These are phyloP conservation scores for Aleiodes leptofemur DNA, from an alignment of 2,888 invertebrate species.

Conservation along the genomic window DNA sequence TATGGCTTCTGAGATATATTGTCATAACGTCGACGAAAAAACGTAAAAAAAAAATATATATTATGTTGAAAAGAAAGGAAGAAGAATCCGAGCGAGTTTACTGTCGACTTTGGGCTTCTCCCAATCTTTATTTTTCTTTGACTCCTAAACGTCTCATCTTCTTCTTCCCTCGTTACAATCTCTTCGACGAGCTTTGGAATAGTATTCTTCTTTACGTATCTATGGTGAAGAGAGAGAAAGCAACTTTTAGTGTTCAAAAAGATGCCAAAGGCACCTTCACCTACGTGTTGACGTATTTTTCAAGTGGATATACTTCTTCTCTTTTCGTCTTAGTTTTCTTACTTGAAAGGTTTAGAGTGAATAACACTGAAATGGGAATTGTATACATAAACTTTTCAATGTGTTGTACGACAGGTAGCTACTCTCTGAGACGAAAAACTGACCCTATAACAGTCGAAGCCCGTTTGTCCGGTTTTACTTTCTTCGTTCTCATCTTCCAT, in stretches of 20 bases:
- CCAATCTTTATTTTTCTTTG: slow-evolving; percentile 7
- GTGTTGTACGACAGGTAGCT: slow-evolving; percentile 43
- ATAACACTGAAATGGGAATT: slow-evolving; percentile 28
- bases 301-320: slow-evolving; percentile 7
- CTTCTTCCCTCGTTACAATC: slow-evolving; percentile 19
- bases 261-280: slow-evolving; percentile 14
- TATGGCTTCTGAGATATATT: slow-evolving; percentile 59
- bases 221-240: neutral
- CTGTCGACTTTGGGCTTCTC: slow-evolving; percentile 28
- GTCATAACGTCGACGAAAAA: slow-evolving; percentile 54
- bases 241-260: neutral
- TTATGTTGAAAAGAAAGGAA: slow-evolving; percentile 27
- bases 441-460: slow-evolving; percentile 43
- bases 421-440: slow-evolving; percentile 40
- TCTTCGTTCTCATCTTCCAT: slow-evolving; percentile 32
- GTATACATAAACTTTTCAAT: slow-evolving; percentile 23
- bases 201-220: slow-evolving; percentile 21
- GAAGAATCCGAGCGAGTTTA: slow-evolving; percentile 35
- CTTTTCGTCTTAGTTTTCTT: neutral
- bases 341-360: slow-evolving; percentile 20
- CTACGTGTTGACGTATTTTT: slow-evolving; percentile 28
- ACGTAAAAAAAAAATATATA: slow-evolving; percentile 39
- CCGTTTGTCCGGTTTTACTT: slow-evolving; percentile 43
- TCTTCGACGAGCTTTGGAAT: slow-evolving; percentile 13
- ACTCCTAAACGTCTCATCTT: slow-evolving; percentile 26